These are phyloP conservation scores for Eublepharis macularius DNA, from an alignment of 2,113 vertebrate species.

Conservation along the genomic window DNA sequence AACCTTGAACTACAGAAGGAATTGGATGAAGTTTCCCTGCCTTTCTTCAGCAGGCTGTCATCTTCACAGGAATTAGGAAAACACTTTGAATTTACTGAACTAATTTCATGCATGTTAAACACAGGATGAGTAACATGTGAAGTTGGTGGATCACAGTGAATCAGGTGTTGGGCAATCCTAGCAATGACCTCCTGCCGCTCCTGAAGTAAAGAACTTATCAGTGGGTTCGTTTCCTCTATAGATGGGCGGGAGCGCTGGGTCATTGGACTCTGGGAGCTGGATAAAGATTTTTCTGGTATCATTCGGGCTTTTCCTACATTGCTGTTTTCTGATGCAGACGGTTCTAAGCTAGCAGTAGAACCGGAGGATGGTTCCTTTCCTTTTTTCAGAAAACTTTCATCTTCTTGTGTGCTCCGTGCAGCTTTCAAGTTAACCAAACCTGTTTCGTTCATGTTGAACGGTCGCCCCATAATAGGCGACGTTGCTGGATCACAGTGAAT, in stretches of 20 bases:
- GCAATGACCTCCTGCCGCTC: constrained; percentile 96
- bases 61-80: constrained; percentile 81
- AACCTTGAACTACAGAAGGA: constrained; percentile 57
- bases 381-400: constrained; percentile 79
- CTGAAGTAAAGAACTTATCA: constrained; percentile 93
- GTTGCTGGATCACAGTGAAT: constrained; percentile 92
- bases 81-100: constrained; percentile 78
- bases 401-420: constrained; percentile 75
- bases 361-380: constrained; percentile 78
- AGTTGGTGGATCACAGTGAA: constrained; percentile 88
- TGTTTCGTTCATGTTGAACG: constrained; percentile 76
- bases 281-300: constrained; percentile 48
- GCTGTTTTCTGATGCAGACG: constrained; percentile 66
- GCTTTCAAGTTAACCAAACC: constrained; percentile 76
- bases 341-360: constrained; percentile 49
- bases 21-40: constrained; percentile 72
- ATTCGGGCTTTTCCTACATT: constrained; percentile 64
- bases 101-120: constrained; percentile 73
- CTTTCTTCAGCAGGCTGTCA: constrained; percentile 81
- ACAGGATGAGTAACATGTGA: constrained; percentile 79
- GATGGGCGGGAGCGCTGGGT: constrained; percentile 67
- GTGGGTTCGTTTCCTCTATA: constrained; percentile 83
- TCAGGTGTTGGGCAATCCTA: constrained; percentile 92
- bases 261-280: constrained; percentile 58
- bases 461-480: constrained; percentile 80